A percentile compares a stretch with the other conserved stretches of the same genome.
These are phyloP conservation scores for Poeciliopsis occidentalis DNA, from an alignment of 2,113 vertebrate genomes.

Conservation along the genomic window DNA sequence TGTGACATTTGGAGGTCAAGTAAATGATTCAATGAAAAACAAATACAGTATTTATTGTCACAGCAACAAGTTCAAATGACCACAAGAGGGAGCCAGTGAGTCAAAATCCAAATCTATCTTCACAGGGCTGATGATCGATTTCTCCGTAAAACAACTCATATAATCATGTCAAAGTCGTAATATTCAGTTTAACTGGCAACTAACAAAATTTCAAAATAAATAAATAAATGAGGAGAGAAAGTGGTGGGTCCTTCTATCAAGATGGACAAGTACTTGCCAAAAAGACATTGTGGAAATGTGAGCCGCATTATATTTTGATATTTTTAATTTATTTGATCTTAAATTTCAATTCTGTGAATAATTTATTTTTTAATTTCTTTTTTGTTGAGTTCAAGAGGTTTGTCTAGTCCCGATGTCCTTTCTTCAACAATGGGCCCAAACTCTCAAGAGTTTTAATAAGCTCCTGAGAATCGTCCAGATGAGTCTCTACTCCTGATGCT, in stretches of 20 bases:
- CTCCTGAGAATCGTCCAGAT: slow-evolving; percentile 29
- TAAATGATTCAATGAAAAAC: too few relatives aligned
- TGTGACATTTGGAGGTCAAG: too few relatives aligned
- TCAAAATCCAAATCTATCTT: too few relatives aligned
- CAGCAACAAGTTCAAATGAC: too few relatives aligned
- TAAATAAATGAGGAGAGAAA: too few relatives aligned
- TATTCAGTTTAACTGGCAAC: too few relatives aligned
- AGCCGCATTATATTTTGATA: not conserved
- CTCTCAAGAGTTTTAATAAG: not conserved
- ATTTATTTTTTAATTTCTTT: not conserved
- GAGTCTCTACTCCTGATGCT: slow-evolving; percentile 45
- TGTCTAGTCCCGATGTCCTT: not conserved
- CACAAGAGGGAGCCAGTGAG: too few relatives aligned
- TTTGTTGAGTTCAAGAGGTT: not conserved
- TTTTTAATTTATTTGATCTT: slow-evolving; percentile 24
- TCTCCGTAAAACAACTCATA: too few relatives aligned
- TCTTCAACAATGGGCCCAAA: slow-evolving; percentile 33
- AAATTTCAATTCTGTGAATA: not conserved
- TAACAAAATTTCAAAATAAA: too few relatives aligned
- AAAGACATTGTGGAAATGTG: not conserved
- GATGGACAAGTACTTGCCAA: slow-evolving; percentile 1
- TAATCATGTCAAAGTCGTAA: too few relatives aligned
- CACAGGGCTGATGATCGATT: too few relatives aligned
- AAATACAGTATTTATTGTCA: too few relatives aligned
- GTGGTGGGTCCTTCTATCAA: not conserved